Evolutionary conservation across 2,888 invertebrate genomes (phyloP).

Genomic region (Drosophila longiperda): DNA sequence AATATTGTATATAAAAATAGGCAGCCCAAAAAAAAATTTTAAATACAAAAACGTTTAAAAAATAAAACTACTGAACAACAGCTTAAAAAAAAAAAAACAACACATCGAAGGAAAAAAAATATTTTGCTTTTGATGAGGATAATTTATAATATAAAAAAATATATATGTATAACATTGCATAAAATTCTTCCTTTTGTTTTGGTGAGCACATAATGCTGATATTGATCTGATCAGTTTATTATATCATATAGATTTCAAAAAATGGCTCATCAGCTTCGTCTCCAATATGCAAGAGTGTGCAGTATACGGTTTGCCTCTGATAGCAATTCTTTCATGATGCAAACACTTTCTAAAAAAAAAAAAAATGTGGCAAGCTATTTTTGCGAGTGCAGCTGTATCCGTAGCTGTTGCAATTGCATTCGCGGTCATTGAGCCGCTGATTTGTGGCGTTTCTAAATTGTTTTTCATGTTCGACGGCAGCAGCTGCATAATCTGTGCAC

Average conservation of each 20-base stretch:
- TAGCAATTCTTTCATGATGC: not conserved
- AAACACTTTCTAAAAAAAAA: not conserved
- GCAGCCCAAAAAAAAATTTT: no score
- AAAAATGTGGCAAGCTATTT: not conserved
- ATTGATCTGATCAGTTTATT: not conserved
- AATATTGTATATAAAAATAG: not conserved
- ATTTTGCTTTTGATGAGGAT: not conserved
- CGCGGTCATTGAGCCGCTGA: constrained; percentile 78
- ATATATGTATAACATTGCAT: no score
- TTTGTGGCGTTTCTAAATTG: constrained; percentile 79
- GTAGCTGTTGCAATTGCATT: constrained; percentile 58
- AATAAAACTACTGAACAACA: rapidly evolving
- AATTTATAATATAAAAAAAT: no score
- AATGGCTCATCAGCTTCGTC: rapidly evolving
- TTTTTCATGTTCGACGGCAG: constrained; percentile 75
- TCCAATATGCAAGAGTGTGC: rapidly evolving
- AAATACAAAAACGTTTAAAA: not conserved
- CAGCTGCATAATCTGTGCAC: constrained; percentile 74
- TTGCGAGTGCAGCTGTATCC: constrained; percentile 1
- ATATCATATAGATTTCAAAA: not conserved
- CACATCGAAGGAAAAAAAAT: not conserved
- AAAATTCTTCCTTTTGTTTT: not conserved
- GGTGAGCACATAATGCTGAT: not conserved
- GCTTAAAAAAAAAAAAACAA: not conserved
- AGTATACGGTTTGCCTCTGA: not conserved